phyloP scores from a whole-genome alignment of 2,113 vertebrate genomes.

The Sula dactylatra region DNA sequence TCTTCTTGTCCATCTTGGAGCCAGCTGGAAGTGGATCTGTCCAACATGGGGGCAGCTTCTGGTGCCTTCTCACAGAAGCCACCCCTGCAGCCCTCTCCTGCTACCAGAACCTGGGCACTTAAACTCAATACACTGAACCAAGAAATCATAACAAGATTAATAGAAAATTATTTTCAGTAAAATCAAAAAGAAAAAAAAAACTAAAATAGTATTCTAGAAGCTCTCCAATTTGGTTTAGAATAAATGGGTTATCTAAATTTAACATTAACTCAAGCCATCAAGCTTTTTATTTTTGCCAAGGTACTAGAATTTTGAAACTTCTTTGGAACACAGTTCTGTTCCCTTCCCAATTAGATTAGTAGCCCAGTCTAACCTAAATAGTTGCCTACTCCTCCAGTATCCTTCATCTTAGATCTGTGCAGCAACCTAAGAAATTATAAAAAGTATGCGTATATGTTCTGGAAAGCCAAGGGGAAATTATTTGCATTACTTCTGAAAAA shows the following conservation, averaged over 20 bases:
- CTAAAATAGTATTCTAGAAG: background rate
- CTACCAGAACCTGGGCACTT: background rate
- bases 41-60: background rate
- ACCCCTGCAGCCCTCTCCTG: rapidly evolving
- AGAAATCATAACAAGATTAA: background rate
- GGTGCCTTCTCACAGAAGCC: background rate
- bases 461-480: background rate
- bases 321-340: background rate
- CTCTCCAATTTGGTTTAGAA: background rate
- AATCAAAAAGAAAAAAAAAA: background rate
- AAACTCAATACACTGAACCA: background rate
- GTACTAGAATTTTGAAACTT: background rate
- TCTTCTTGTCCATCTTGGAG: background rate
- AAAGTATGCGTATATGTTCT: background rate
- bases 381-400: background rate
- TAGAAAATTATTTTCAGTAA: background rate
- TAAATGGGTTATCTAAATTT: background rate
- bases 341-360: background rate
- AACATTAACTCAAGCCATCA: background rate
- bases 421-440: background rate
- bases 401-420: background rate
- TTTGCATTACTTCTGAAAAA: background rate
- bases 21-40: background rate
- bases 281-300: background rate
- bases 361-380: background rate